Base-by-base conservation (phyloP, 2,888 invertebrate genomes). In the Oscheius onirici region DNA sequence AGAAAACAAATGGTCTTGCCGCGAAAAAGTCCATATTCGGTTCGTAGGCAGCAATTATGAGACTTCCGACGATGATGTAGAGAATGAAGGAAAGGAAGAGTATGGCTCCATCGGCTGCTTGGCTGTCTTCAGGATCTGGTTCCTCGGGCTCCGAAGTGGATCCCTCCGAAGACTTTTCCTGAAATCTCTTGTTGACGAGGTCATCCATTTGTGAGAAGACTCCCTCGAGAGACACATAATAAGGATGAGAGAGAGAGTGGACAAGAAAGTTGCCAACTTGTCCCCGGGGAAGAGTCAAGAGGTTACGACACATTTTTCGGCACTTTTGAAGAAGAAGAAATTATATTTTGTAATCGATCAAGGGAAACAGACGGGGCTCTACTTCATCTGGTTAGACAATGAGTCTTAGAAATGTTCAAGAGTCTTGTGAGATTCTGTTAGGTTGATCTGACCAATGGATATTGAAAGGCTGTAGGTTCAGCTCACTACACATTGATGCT, bases 21-120 rank as follows among this genome's bases (percentile, higher is more conserved):
- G 74, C 66, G 69, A 84, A 84, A 66, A 84, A 83, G 61, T 80
- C 76, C 85, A 85, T 85, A 28, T 84, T 77, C 34, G 81, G 80
- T 68, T 85, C 85, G 61, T 85, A 85, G 22, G 79, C 74, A 5
- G 83, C 78, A 40, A 85, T 85, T 24, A 83, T 69, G 13, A 85
- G 55, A 3, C 83, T 83, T 20, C 85, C 85, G 65, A 78, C 69
- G 26, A 83, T 75, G 46, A 84, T 81, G 72, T 85, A 85, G 46
- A 85, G 41, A n/a, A 85, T 72, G 68, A 85, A 85, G 1, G 82
- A 81, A 8, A 85, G 24, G 63, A 85, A 84, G 6, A 85, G 74
- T 10, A 81, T 73, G 13, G 83, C 52, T 10, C 82, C 81, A 24
- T 81, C 82, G 8, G 75, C 71, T 22, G 69, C 68, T 3, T 13